phyloP scores from a whole-genome alignment of 2,888 invertebrate species.

The Mylabris sibirica region DNA sequence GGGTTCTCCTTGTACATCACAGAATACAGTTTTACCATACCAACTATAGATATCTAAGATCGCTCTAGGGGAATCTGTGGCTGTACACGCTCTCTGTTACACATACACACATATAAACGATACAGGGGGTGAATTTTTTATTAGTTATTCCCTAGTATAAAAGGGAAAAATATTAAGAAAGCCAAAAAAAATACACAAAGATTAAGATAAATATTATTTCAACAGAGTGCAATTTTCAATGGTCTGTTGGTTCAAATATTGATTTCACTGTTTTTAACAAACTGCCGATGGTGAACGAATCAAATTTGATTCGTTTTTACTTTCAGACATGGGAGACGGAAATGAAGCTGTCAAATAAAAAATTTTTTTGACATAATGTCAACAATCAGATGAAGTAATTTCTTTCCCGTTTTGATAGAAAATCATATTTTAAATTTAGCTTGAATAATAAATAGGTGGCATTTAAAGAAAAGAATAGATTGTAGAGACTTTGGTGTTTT shows the following conservation, averaged over 20 bases:
- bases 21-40: background rate
- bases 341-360: conserved; percentile 10
- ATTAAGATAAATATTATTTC: conserved; percentile 57
- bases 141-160: background rate
- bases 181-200: conserved; percentile 1
- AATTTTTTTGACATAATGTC: background rate
- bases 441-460: background rate
- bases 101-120: background rate
- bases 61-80: background rate
- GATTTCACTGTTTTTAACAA: conserved; percentile 2
- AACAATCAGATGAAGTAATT: background rate
- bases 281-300: background rate
- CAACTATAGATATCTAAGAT: background rate
- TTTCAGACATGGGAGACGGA: background rate
- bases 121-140: conserved; percentile 8
- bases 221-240: conserved; percentile 58
- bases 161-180: conserved; percentile 5
- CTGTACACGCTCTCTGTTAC: background rate
- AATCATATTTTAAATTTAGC: background rate
- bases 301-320: background rate
- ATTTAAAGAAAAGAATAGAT: no score
- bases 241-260: conserved; percentile 34
- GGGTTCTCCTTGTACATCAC: background rate
- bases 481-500: background rate
- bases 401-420: background rate